These are phyloP conservation scores for Drosophila melanogaster DNA, from an alignment of 1,140 invertebrate genomes.

Conservation along the genomic window DNA sequence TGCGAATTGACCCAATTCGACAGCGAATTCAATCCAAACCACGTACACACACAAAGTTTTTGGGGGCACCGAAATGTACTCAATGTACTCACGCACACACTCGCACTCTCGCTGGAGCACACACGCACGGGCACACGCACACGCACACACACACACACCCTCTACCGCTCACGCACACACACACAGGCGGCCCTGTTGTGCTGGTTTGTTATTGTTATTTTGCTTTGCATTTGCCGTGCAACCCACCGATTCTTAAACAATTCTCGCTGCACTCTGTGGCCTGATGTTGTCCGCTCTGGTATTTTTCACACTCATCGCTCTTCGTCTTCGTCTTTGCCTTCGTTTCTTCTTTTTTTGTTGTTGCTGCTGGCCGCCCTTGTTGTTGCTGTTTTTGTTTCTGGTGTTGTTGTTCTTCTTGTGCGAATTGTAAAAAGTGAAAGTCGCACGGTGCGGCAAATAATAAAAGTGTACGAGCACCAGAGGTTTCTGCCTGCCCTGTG, in stretches of 20 bases:
- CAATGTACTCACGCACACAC: conserved; percentile 31
- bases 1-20: conserved; percentile 52
- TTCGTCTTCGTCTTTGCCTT: conserved; percentile 20
- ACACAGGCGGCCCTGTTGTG: conserved; percentile 18
- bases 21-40: conserved; percentile 36
- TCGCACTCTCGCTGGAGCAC: conserved; percentile 16
- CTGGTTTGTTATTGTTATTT: conserved; percentile 43
- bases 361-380: conserved; percentile 17
- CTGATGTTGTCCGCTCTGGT: conserved; percentile 31
- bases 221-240: conserved; percentile 27
- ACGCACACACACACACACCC: conserved; percentile 18
- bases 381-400: conserved; percentile 15
- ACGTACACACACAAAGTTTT: conserved; percentile 48
- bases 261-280: conserved; percentile 23
- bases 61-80: conserved; percentile 22
- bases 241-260: conserved; percentile 26
- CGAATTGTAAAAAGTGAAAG: conserved; percentile 45
- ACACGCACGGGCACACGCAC: conserved; percentile 2
- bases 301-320: conserved; percentile 43
- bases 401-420: conserved; percentile 36
- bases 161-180: conserved; percentile 29
- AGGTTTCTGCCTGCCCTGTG: not conserved
- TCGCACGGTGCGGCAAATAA: conserved; percentile 16
- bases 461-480: conserved; percentile 4
- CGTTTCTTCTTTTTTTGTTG: conserved; percentile 14